Base-by-base conservation (phyloP, 1,140 invertebrate genomes). In the Antheraea mylitta region DNA sequence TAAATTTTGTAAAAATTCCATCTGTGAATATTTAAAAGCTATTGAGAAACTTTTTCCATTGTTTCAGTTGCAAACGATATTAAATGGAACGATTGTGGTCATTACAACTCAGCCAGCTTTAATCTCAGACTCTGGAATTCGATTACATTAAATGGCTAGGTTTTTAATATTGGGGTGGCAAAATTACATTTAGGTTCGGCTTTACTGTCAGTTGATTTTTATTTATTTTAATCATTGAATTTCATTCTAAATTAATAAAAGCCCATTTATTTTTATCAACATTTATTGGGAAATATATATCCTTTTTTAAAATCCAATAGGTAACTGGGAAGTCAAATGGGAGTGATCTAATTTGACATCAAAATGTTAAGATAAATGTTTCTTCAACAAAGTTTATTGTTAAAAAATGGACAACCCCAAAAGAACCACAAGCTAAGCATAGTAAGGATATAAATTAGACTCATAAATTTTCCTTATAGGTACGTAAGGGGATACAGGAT, bases 21-120 rank as follows among this genome's bases (percentile, higher is more conserved):
- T 16, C 10, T 3, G 60, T 10, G 60, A 72, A 72, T 81, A 73
- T 68, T 58, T 66, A 58, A 30, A 58, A 67, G 58, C 78, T 76
- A 82, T 78, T 80, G 75, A 36, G 67, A 78, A 82, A 82, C 66
- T 82, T 82, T 82, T 78, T 77, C 78, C 72, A 78, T 80, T 76
- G 76, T 77, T 73, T 66, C 60, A 72, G 73, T 64, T 63, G 72
- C 72, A 71, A 80, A 74, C 72, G 69, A 66, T 71, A 71, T 75
- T 72, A 74, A 73, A 76, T 66, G 65, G 70, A 72, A 77, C 71
- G 77, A 71, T 78, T 72, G 74, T 71, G 76, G 73, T 76, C 68
- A 79, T 79, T 78, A 73, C 38, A 60, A 72, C 67, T 63, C 61
- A 76, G 66, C 37, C 58, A 64, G 48, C 48, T 69, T 67, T 62